These are phyloP conservation scores for Drosophila peninsularis DNA, from an alignment of 2,888 invertebrate genomes.

Conservation along the genomic window DNA sequence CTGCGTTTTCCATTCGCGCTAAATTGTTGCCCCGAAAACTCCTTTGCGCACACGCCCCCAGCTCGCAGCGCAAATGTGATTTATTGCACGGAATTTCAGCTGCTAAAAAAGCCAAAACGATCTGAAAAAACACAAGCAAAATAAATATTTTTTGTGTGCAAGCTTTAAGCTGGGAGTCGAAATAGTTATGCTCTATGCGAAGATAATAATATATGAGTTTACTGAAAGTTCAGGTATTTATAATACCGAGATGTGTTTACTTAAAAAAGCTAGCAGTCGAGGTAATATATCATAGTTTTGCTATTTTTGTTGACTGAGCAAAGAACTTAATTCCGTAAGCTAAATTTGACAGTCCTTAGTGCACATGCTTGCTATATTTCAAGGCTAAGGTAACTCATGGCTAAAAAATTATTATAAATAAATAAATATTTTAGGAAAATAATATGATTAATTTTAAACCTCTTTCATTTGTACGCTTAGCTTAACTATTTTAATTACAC, in stretches of 20 bases:
- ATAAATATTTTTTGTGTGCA: neutral
- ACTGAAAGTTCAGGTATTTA: neutral
- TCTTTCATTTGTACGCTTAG: too few species aligned
- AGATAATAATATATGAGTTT: neutral
- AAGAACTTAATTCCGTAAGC: neutral
- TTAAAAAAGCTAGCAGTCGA: neutral
- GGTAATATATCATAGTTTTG: too few species aligned
- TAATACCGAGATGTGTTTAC: neutral
- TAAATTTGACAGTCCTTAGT: neutral
- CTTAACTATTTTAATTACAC: too few species aligned
- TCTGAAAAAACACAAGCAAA: neutral
- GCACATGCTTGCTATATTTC: too few species aligned
- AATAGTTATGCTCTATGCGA: slow-evolving; percentile 1
- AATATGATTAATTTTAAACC: too few species aligned
- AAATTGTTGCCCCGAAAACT: slow-evolving; percentile 50
- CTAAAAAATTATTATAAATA: too few species aligned
- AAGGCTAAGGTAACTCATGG: too few species aligned
- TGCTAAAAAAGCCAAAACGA: slow-evolving; percentile 3
- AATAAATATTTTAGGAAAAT: too few species aligned
- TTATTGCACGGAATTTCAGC: slow-evolving; percentile 64
- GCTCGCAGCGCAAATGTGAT: slow-evolving; percentile 55
- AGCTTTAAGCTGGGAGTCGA: neutral
- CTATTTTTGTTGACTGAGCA: neutral
- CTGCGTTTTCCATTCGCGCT: slow-evolving; percentile 36
- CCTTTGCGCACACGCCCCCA: slow-evolving; percentile 19